Base-by-base conservation (phyloP, 2,113 vertebrate species). In the Pseudopodoces humilis region DNA sequence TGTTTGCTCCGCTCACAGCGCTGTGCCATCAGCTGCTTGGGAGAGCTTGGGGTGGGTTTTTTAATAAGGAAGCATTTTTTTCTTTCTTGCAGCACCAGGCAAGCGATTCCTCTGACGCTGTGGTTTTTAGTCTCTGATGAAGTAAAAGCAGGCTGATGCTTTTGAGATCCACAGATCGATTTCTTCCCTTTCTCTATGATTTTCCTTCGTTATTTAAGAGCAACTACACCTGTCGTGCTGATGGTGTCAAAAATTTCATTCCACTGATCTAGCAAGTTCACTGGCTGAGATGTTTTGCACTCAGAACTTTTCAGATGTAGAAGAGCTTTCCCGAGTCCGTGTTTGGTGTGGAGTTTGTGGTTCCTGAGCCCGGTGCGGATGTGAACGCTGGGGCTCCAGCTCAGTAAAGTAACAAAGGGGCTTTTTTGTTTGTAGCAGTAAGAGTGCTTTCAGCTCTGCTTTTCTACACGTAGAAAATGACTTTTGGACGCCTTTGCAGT, bases 241-340 rank as follows among this genome's bases (percentile, higher is more conserved):
- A 9, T 55, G 39, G 28, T 25, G 39, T n/a, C 35, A 33, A 56
- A 15, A 69, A 71, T 47, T 56, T 33, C 8, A 30, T 60, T 31
- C n/a, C 9, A 25, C 12, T 41, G 24, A n/a, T 39, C 20, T 6
- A 17, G 31, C 13, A 10, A 1, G 0, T 43, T 72, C 24, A 13
- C 41, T 33, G 21, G 31, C 13, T 76, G 33, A 39, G 68, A 33
- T 68, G 20, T 1, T 74, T 69, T 30, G 27, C 3, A 5, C 31
- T 85, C 25, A 22, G 24, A 69, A 8, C 49, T 86, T 49, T 33
- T 59, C 41, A 55, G 53, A 4, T 47, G 28, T 11, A 30, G 53
- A 3, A 56, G 27, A 83, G 35, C 50, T 76, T 80, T 27, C 19
- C 35, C 5, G 46, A 60, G 41, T 53, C 23, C 0, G 0, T 13